Evolutionary conservation across 2,888 invertebrate species (phyloP), one percentile per base, ranked within the genome.

Genomic region (Platerodrilus igneus): DNA sequence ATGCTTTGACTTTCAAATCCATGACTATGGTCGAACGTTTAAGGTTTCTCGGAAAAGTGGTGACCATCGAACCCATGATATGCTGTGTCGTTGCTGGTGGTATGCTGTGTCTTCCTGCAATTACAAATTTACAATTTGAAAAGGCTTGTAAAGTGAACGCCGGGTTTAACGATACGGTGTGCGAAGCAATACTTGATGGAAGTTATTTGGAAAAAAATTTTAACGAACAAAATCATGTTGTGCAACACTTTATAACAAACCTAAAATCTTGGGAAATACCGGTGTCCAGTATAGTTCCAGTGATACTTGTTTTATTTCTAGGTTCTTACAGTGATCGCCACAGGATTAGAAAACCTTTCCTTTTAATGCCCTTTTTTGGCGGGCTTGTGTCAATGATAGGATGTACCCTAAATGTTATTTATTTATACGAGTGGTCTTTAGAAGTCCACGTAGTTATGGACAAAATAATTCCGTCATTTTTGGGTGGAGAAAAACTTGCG

Each of bases 111-210:
- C 47, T 39, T 22, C 60, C 76, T 2, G 73, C 76, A 4, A 62
- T 76, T 1, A 67, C 69, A 37, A 71, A 73, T 47, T 57, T 78
- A 1, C 74, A 76, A 45, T 64, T 74, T 51, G 76, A 77, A 51
- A 78, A 78, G 57, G 74, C 75, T 9, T 76, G 76, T 51, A 69
- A 72, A 16, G 70, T 69, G 1, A 76, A 77, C 50, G 62, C 75
- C 15, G 66, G 67, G 21, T 66, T 70, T 18, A 63, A 73, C 8
- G 71, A 73, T 58, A 67, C 68, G 10, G 59, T 76, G 28, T 79
- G 79, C 54, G 59, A 63, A 4, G 61, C 64, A 22, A 62, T 72
- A 14, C 64, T 71, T 1, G 58, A 43, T 6, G 59, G 59, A 13
- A 35, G 52, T 5, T 42, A 42, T 28, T 7, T 13, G 9, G 45